A percentile compares a stretch with the other conserved stretches of the same genome.
These are phyloP conservation scores for Heliocidaris tuberculata DNA, from an alignment of 35 echinoderm and acorn worm genomes.

Conservation along the genomic window DNA sequence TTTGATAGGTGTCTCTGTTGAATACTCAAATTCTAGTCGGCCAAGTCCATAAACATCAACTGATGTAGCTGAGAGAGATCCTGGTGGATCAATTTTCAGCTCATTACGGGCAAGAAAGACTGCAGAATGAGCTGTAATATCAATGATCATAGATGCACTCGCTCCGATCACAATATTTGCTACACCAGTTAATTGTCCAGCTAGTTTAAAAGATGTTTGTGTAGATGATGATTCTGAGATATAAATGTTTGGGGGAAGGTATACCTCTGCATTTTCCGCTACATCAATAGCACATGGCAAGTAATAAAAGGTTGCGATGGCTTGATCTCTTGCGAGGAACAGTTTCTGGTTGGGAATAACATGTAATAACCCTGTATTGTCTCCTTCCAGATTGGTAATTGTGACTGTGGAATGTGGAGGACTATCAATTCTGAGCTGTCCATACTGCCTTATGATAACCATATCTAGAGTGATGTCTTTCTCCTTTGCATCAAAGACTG, in stretches of 20 bases:
- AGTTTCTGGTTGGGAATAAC: conserved; percentile 69
- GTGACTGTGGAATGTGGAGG: conserved; percentile 48
- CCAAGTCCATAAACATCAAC: conserved; percentile 65
- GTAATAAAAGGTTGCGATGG: conserved; percentile 52
- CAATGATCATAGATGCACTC: conserved; percentile 44
- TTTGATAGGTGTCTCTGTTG: background rate
- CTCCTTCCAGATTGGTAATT: conserved; percentile 60
- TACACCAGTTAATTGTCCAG: conserved; percentile 62
- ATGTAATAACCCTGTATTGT: conserved; percentile 69
- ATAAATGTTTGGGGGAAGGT: conserved; percentile 66
- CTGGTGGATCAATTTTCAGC: conserved; percentile 59
- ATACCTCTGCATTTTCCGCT: conserved; percentile 64
- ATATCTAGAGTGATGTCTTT: conserved; percentile 46
- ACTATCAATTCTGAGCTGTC: conserved; percentile 44
- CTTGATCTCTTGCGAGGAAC: conserved; percentile 65
- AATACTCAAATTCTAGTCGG: conserved; percentile 33
- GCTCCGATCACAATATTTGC: conserved; percentile 62
- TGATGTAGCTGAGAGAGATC: conserved; percentile 64
- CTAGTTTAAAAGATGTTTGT: conserved; percentile 52
- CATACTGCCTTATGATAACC: conserved; percentile 45
- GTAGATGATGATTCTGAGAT: conserved; percentile 28
- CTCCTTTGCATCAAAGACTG: conserved; percentile 41
- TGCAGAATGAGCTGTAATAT: conserved; percentile 63
- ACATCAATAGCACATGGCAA: conserved; percentile 69
- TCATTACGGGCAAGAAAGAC: conserved; percentile 13